Conservation (phyloP, 2,888 invertebrate species). For the Chaitophorus viminalis region DNA sequence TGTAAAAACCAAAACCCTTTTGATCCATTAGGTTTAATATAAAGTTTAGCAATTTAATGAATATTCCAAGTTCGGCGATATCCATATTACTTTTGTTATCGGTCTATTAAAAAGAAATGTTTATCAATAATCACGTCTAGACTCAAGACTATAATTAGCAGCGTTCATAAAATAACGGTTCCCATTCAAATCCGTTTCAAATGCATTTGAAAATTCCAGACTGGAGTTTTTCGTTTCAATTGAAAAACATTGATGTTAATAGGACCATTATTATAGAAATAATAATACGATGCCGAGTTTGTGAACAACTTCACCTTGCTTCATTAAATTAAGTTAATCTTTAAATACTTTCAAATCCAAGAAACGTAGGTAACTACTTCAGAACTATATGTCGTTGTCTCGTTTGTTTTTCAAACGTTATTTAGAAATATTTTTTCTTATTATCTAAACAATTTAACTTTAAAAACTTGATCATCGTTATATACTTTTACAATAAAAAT, state of each 20-base stretch:
- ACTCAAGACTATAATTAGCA: neutral
- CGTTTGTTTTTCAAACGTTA: no score
- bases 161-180: neutral
- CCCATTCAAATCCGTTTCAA: neutral
- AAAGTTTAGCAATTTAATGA: neutral
- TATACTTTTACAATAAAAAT: neutral
- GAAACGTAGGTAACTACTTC: neutral
- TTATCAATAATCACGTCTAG: constrained; percentile 30
- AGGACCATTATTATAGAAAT: constrained; percentile 3
- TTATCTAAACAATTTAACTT: neutral
- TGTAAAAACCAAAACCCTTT: no score
- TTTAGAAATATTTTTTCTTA: neutral
- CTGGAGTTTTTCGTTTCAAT: neutral
- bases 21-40: no score
- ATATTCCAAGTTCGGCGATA: neutral
- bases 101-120: neutral
- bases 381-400: neutral
- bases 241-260: neutral
- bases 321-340: neutral
- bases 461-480: neutral
- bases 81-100: neutral
- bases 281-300: neutral
- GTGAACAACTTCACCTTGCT: neutral
- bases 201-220: neutral
- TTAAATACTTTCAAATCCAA: neutral